Evolutionary conservation across 2,797 vertebrate genomes (phyloP).

Genomic region (Halcyon chelicuti): DNA sequence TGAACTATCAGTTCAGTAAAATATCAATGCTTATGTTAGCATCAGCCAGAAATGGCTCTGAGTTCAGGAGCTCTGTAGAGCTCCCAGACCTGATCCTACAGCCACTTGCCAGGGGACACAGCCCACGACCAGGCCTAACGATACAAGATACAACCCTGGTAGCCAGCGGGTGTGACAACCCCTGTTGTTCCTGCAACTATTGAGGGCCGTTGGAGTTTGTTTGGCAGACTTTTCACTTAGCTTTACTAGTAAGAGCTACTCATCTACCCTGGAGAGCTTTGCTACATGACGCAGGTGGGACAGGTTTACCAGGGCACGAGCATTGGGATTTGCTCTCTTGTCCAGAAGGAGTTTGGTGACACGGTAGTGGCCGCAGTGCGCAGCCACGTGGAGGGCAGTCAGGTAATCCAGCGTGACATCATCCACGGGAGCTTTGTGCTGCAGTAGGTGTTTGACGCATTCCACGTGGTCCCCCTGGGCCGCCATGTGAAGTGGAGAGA

Average conservation of each 20-base stretch:
- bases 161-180: neutral
- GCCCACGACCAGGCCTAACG: neutral
- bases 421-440: constrained; percentile 95
- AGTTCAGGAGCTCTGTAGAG: neutral
- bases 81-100: neutral
- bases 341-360: constrained; percentile 98
- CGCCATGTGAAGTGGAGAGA: constrained; percentile 97
- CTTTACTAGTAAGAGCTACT: neutral
- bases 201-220: neutral
- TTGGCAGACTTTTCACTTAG: neutral
- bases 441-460: constrained; percentile 94
- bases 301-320: constrained; percentile 90
- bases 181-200: neutral
- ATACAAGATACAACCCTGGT: neutral
- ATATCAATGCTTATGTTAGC: rapidly evolving
- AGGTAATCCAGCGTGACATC: constrained; percentile 97
- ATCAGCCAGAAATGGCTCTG: neutral
- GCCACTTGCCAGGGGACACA: rapidly evolving
- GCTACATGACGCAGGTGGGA: neutral
- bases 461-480: constrained; percentile 97
- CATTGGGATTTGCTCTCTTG: constrained; percentile 97
- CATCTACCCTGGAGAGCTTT: neutral
- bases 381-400: constrained; percentile 94
- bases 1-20: neutral
- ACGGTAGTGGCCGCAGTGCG: constrained; percentile 96